phyloP scores from a whole-genome alignment of 2,888 invertebrate genomes.

The Penaeus monodon region DNA sequence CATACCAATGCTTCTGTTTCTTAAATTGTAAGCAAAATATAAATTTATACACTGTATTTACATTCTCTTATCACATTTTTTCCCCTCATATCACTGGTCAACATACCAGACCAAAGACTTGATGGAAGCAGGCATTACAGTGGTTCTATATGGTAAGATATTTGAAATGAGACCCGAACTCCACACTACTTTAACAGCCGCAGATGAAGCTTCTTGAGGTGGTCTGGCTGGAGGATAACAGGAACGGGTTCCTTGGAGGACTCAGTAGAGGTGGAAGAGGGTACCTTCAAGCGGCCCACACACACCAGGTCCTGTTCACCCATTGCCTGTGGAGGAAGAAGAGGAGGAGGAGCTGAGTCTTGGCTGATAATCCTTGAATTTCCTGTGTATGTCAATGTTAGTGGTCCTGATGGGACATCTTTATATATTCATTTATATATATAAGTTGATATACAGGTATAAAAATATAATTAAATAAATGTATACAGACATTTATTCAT shows the following conservation, averaged over 20 bases:
- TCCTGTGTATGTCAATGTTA: too few species aligned
- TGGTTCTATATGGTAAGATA: neutral
- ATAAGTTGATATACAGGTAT: neutral
- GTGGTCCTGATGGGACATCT: too few species aligned
- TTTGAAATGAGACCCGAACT: neutral
- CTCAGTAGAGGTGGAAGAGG: neutral
- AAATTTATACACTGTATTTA: neutral
- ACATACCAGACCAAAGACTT: neutral
- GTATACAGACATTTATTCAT: neutral
- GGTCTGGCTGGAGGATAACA: constrained; percentile 53
- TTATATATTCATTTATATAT: too few species aligned
- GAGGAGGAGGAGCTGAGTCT: neutral
- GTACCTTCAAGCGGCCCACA: constrained; percentile 49
- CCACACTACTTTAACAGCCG: constrained; percentile 40
- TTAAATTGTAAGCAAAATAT: too few species aligned
- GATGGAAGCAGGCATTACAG: constrained; percentile 19
- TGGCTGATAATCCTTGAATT: neutral
- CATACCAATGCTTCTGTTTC: too few species aligned
- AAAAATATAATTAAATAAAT: neutral
- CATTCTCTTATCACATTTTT: constrained; percentile 34
- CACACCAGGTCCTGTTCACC: constrained; percentile 42
- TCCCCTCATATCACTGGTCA: constrained; percentile 5
- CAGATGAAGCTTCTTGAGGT: constrained; percentile 47
- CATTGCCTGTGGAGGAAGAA: constrained; percentile 42
- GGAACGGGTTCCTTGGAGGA: constrained; percentile 27